Conservation (phyloP, 2,888 invertebrate species). For the Drosophila ustulata region DNA sequence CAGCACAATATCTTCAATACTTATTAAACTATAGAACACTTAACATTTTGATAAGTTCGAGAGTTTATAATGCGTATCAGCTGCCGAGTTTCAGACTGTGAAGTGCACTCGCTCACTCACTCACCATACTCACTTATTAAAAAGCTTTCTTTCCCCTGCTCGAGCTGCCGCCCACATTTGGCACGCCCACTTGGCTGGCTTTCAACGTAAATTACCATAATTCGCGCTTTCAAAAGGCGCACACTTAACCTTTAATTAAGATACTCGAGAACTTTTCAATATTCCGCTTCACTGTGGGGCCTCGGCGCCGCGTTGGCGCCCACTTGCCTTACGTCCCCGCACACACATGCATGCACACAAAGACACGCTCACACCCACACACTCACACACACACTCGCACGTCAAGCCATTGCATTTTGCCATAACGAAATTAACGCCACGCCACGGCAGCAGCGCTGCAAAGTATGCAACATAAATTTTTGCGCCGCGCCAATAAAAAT, state of each 20-base stretch:
- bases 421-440: slow-evolving; percentile 76
- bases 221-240: slow-evolving; percentile 67
- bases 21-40: not conserved
- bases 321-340: slow-evolving; percentile 8
- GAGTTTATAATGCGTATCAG: slow-evolving; percentile 20
- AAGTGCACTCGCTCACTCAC: slow-evolving; percentile 23
- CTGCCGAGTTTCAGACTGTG: slow-evolving; percentile 7
- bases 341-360: slow-evolving; percentile 19
- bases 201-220: slow-evolving; percentile 75
- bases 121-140: slow-evolving; percentile 17
- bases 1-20: not conserved
- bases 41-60: slow-evolving; percentile 4
- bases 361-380: slow-evolving; percentile 5
- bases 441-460: slow-evolving; percentile 58
- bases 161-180: not conserved
- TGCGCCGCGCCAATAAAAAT: slow-evolving; percentile 74
- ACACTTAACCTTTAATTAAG: slow-evolving; percentile 77
- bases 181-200: slow-evolving; percentile 47
- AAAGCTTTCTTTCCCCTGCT: not conserved
- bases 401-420: slow-evolving; percentile 70
- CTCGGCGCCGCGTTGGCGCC: slow-evolving; percentile 58
- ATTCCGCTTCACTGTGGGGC: slow-evolving; percentile 64
- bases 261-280: slow-evolving; percentile 76
- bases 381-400: slow-evolving; percentile 31
- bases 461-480: slow-evolving; percentile 76